These are phyloP conservation scores for Drosophila greeni DNA, from an alignment of 2,888 invertebrate species.

Conservation along the genomic window DNA sequence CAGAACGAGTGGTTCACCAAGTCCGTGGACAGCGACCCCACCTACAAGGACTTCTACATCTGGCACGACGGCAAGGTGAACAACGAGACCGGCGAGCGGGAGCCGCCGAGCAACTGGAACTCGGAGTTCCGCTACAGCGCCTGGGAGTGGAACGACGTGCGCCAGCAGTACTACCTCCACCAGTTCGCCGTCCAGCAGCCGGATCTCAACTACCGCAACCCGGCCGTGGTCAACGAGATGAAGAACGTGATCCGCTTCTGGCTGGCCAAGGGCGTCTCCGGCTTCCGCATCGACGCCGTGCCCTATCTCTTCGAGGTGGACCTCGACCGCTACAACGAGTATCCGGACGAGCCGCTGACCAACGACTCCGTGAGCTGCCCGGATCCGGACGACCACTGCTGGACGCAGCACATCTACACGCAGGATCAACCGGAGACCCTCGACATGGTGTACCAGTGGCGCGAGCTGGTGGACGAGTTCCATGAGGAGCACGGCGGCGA, in stretches of 20 bases:
- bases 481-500: slow-evolving; percentile 75
- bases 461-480: slow-evolving; percentile 81
- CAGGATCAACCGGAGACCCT: slow-evolving; percentile 82
- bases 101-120: slow-evolving; percentile 81
- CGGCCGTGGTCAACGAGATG: slow-evolving; percentile 80
- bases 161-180: slow-evolving; percentile 83
- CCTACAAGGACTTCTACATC: slow-evolving; percentile 86
- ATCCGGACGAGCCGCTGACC: slow-evolving; percentile 80
- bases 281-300: slow-evolving; percentile 86
- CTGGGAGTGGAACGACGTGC: slow-evolving; percentile 82
- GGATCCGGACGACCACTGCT: slow-evolving; percentile 80
- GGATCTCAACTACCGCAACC: slow-evolving; percentile 83
- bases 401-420: slow-evolving; percentile 82
- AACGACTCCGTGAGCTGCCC: slow-evolving; percentile 76
- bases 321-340: slow-evolving; percentile 71
- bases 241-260: slow-evolving; percentile 85
- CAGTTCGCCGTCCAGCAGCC: slow-evolving; percentile 83
- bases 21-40: slow-evolving; percentile 82
- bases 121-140: slow-evolving; percentile 81
- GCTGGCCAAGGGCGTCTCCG: slow-evolving; percentile 89
- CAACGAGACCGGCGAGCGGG: slow-evolving; percentile 72
- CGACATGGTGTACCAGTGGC: slow-evolving; percentile 82
- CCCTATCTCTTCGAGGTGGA: slow-evolving; percentile 78
- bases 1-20: slow-evolving; percentile 90
- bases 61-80: slow-evolving; percentile 82